Percentiles rank a stretch among this genome's conserved stretches.
phyloP scores from a whole-genome alignment of 64 coral and sea anemone genomes.

The Montipora sp. region DNA sequence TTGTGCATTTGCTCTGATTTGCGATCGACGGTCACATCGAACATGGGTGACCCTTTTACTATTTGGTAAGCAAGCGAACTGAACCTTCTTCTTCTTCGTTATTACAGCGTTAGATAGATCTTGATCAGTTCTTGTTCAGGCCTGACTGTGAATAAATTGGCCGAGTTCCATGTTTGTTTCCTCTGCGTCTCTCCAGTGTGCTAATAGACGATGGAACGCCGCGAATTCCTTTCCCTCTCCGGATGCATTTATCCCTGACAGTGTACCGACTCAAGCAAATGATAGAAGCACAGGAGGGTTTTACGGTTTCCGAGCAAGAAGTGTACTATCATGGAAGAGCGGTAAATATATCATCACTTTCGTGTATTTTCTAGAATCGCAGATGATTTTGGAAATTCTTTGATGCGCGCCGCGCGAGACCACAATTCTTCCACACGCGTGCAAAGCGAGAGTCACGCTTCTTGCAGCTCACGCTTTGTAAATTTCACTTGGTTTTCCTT shows the following conservation, averaged over 20 bases:
- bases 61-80: constrained; percentile 62
- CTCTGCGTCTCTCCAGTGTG: constrained; percentile 56
- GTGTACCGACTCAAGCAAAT: constrained; percentile 93
- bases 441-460: constrained; percentile 16
- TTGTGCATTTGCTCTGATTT: constrained; percentile 40
- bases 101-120: not conserved
- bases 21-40: constrained; percentile 4
- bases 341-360: constrained; percentile 60
- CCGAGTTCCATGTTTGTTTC: constrained; percentile 32
- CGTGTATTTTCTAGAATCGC: constrained; percentile 24
- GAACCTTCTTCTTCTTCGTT: not conserved
- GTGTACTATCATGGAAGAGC: constrained; percentile 87
- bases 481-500: not conserved
- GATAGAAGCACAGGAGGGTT: constrained; percentile 99
- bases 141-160: not conserved
- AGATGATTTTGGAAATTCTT: constrained; percentile 29
- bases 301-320: constrained; percentile 91
- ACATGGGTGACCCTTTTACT: constrained; percentile 51
- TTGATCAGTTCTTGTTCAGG: not conserved
- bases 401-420: constrained; percentile 40
- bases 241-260: constrained; percentile 82
- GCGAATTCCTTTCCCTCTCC: constrained; percentile 87
- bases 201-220: constrained; percentile 98
- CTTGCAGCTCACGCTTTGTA: not conserved
- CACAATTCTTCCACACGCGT: constrained; percentile 26